Evolutionary conservation across 2,888 invertebrate species (phyloP).

Genomic region (Catocala sponsa): DNA sequence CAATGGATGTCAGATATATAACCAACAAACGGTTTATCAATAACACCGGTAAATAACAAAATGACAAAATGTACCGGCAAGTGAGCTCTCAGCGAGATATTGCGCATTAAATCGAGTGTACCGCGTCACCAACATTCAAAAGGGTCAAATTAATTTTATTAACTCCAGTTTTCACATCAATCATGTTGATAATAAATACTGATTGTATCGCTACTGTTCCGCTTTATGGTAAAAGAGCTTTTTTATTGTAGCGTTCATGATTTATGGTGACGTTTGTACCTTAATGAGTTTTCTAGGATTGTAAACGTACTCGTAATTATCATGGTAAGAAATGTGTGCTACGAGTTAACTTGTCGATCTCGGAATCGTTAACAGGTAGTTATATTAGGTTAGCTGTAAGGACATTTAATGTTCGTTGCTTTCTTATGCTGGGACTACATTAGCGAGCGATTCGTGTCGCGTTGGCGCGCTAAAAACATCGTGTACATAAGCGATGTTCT

Average conservation of each 20-base stretch:
- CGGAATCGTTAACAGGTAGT: no score
- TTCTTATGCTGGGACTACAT: no score
- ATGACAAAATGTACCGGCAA: conserved; percentile 1
- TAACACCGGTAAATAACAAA: neutral
- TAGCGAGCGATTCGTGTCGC: no score
- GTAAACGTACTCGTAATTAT: no score
- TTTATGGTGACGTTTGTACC: conserved; percentile 22
- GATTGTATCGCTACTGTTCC: conserved; percentile 44
- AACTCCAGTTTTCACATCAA: conserved; percentile 48
- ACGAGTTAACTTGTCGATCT: no score
- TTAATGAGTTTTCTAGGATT: no score
- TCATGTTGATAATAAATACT: conserved; percentile 56
- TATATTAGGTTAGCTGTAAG: no score
- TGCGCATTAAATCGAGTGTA: conserved; percentile 17
- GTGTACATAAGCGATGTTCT: no score
- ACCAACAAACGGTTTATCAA: neutral
- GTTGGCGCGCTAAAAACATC: no score
- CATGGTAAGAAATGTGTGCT: no score
- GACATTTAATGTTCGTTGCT: no score
- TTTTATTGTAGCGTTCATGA: conserved; percentile 36
- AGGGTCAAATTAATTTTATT: conserved; percentile 50
- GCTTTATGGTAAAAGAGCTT: conserved; percentile 51
- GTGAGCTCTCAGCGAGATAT: conserved; percentile 3
- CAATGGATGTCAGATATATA: no score
- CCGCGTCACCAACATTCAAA: conserved; percentile 30